Percentiles rank a stretch among this genome's conserved stretches.
phyloP scores from a whole-genome alignment of 2,113 vertebrate genomes.

The Heterochromis multidens region DNA sequence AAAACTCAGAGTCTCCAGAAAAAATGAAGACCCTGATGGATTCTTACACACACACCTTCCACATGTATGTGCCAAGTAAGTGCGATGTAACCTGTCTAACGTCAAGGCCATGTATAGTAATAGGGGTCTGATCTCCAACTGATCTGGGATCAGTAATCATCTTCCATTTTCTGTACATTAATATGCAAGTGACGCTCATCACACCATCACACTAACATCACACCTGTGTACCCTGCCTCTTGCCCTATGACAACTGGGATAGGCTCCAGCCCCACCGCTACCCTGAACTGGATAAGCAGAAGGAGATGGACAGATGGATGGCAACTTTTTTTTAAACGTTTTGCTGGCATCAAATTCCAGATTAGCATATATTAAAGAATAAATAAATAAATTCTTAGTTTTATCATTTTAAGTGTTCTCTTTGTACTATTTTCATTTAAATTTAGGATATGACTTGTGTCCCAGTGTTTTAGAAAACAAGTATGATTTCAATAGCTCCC shows the following conservation, averaged over 20 bases:
- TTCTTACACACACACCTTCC: neutral
- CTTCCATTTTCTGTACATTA: neutral
- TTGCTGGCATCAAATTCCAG: neutral
- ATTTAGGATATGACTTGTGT: neutral
- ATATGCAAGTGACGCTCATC: neutral
- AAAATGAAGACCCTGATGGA: neutral
- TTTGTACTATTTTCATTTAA: neutral
- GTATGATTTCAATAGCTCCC: neutral
- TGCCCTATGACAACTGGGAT: neutral
- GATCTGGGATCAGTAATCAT: neutral
- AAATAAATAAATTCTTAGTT: neutral
- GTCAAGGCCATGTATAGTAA: neutral
- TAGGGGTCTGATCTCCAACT: neutral
- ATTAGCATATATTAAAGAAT: neutral
- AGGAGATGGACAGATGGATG: neutral
- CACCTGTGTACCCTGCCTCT: neutral
- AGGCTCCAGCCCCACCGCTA: neutral
- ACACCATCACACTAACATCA: too few species aligned
- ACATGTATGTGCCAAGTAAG: neutral
- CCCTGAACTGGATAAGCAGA: neutral
- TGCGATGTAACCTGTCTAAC: neutral
- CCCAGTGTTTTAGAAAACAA: neutral
- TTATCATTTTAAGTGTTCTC: neutral
- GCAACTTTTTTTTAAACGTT: neutral
- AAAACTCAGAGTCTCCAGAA: rapidly evolving